Percentiles rank a stretch among this genome's conserved stretches.
These are phyloP conservation scores for Malacosoma neustria DNA, from an alignment of 2,888 invertebrate species.

Conservation along the genomic window DNA sequence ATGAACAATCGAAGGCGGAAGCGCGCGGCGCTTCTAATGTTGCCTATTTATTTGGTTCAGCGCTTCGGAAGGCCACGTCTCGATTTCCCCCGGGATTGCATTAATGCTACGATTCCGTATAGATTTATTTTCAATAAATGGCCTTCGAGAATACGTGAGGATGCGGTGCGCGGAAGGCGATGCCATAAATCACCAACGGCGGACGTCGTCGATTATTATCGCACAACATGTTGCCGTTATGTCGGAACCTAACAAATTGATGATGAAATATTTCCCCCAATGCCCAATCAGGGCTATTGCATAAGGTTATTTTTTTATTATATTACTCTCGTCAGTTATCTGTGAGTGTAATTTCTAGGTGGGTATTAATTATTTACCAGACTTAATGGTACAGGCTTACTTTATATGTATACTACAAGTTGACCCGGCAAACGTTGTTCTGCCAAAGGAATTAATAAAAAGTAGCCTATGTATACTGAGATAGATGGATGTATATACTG, in stretches of 20 bases:
- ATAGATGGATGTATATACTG: no score
- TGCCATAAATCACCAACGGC: background rate
- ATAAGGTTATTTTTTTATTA: no score
- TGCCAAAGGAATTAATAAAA: no score
- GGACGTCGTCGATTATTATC: background rate
- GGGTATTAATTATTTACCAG: no score
- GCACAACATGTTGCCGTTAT: background rate
- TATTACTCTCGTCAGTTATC: no score
- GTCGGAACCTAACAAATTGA: background rate
- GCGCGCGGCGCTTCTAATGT: slow-evolving; percentile 14
- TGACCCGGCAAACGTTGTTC: no score
- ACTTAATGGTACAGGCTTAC: no score
- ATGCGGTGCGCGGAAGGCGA: background rate
- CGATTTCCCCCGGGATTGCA: slow-evolving; percentile 27
- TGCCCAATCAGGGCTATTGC: no score
- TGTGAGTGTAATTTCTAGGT: no score
- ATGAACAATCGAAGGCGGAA: slow-evolving; percentile 13
- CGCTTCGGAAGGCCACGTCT: slow-evolving; percentile 9
- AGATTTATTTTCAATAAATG: slow-evolving; percentile 25
- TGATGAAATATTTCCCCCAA: no score
- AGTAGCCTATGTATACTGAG: no score
- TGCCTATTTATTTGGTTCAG: slow-evolving; percentile 17
- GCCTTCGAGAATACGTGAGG: slow-evolving; percentile 1
- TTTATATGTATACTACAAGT: no score
- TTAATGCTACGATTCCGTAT: slow-evolving; percentile 22